These are phyloP conservation scores for Cairina moschata DNA, from an alignment of 2,113 vertebrate species.

Conservation along the genomic window DNA sequence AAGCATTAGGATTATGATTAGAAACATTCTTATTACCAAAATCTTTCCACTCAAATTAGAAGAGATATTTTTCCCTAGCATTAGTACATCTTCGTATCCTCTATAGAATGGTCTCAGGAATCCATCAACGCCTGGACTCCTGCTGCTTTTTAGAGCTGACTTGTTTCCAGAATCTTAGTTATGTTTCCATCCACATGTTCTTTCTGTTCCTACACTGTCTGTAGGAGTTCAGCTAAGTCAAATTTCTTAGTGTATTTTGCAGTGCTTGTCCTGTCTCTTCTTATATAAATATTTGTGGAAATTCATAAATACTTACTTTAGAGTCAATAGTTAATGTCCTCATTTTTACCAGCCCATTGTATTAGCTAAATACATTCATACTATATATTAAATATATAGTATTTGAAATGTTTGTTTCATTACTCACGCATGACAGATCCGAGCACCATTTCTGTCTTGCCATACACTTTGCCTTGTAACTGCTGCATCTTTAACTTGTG, in stretches of 20 bases:
- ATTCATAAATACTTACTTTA: not conserved
- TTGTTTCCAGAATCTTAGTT: conserved; percentile 42
- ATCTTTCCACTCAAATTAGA: not conserved
- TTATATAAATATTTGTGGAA: not conserved
- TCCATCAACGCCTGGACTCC: not conserved
- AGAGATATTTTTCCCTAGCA: not conserved
- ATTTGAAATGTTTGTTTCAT: not conserved
- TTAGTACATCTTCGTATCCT: not conserved
- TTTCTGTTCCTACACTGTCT: conserved; percentile 13
- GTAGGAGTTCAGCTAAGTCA: not conserved
- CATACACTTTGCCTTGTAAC: not conserved
- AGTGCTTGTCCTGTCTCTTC: not conserved
- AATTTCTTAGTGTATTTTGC: not conserved
- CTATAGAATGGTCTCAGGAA: not conserved
- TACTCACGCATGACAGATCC: not conserved
- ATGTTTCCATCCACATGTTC: not conserved
- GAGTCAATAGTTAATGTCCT: not conserved
- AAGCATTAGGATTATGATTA: not conserved
- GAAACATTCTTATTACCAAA: not conserved
- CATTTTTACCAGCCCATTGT: not conserved
- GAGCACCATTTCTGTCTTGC: not conserved
- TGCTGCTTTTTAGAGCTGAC: conserved; percentile 25
- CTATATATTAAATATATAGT: too few relatives aligned
- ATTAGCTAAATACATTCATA: not conserved
- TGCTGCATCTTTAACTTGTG: not conserved